Base-by-base conservation (phyloP, 2,797 vertebrate species). In the Premnoplex brunnescens region DNA sequence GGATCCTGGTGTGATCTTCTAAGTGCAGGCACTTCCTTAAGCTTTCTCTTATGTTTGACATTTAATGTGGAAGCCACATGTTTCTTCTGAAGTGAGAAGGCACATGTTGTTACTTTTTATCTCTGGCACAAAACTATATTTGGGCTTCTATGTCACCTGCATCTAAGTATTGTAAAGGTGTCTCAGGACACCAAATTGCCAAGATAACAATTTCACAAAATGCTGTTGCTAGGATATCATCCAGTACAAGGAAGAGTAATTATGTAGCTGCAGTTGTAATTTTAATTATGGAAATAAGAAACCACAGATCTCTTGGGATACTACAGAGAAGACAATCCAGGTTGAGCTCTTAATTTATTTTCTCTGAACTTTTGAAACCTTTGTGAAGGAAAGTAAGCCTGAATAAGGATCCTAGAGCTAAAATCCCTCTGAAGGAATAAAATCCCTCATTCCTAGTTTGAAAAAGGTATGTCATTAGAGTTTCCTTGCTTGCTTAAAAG, bases 201-300 rank as follows among this genome's bases (percentile, higher is more conserved):
- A 79, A 91, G 28, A 48, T 90, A 88, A 41, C 82, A 34, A 67
- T 51, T 66, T 56, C 73, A 75, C 69, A 73, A 95, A 89, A 81
- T 77, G 63, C n/a, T 93, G 32, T 82, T 80, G 46, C 78, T 95
- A 41, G 58, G 74, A 90, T 69, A 51, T 72, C 71, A 56, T 84
- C 52, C 92, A 96, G 68, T 17, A 22, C 15, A 71, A 63, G 59
- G 86, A 83, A 80, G 74, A 92, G 88, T 79, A 88, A 95, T 73
- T 89, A 90, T 49, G 39, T 64, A 86, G 59, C 62, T 91, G 69
- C 55, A 77, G 32, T 60, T 91, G 76, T 64, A n/a, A 22, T 63
- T 94, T 41, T 20, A 91, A 91, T 94, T 93, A 88, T 85, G 88
- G 91, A 88, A 96, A 92, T 91, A 89, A 89, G 76, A 96, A 82